phyloP scores from a whole-genome alignment of 2,113 vertebrate genomes.

The Mobula hypostoma region DNA sequence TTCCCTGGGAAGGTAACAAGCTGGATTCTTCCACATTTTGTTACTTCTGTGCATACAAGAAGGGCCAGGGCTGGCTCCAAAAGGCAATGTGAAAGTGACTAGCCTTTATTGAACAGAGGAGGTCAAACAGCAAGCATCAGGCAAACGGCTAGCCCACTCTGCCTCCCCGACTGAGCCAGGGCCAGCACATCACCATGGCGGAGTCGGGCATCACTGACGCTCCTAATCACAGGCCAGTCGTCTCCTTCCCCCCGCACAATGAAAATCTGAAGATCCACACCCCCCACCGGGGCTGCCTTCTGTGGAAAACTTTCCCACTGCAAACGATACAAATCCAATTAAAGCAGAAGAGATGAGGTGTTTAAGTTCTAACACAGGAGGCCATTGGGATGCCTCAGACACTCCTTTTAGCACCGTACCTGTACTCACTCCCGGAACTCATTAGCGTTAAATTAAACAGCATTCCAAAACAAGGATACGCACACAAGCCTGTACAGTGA shows the following conservation, averaged over 20 bases:
- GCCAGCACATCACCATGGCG: neutral
- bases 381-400: neutral
- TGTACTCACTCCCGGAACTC: neutral
- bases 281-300: neutral
- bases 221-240: neutral
- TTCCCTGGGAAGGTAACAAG: too few relatives aligned
- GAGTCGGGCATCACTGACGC: neutral
- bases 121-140: neutral
- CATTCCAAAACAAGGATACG: neutral
- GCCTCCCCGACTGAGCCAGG: neutral
- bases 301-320: neutral
- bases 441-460: constrained; percentile 28
- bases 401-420: neutral
- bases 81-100: neutral
- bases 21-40: too few relatives aligned
- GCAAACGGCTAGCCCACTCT: too few relatives aligned
- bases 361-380: neutral
- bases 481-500: neutral
- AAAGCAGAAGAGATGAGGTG: neutral
- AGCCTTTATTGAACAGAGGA: neutral
- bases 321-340: neutral
- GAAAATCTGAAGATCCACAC: neutral
- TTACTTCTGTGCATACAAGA: neutral
- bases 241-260: neutral
- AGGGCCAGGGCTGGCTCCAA: neutral